Conservation (phyloP, 2,797 vertebrate genomes). For the Pitangus sulphuratus region DNA sequence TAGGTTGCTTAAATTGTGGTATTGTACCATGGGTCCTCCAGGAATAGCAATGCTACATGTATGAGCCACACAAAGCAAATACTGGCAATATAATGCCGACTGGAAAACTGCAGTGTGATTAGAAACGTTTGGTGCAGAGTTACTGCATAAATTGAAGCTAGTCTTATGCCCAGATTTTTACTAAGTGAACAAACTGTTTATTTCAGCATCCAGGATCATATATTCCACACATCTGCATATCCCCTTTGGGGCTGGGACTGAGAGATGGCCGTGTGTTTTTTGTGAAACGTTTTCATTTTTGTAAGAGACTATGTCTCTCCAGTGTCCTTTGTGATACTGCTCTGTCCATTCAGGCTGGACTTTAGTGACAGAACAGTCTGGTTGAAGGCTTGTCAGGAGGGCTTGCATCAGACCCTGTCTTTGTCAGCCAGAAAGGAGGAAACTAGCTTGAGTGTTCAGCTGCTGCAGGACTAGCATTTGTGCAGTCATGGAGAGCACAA, state of each 20-base stretch:
- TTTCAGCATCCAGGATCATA: background rate
- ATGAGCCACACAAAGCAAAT: background rate
- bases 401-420: background rate
- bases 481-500: background rate
- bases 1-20: background rate
- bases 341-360: background rate
- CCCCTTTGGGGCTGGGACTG: background rate
- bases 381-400: background rate
- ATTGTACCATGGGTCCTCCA: background rate
- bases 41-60: background rate
- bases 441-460: background rate
- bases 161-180: background rate
- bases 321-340: background rate
- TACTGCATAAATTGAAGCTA: background rate
- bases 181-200: background rate
- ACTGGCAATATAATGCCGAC: background rate
- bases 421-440: background rate
- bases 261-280: rapidly evolving
- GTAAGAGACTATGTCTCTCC: background rate
- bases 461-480: background rate
- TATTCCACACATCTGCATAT: background rate
- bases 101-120: background rate
- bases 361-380: background rate
- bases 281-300: background rate
- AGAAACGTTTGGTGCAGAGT: background rate